These are phyloP conservation scores for Drosophila leonis DNA, from an alignment of 2,888 invertebrate species.

Conservation along the genomic window DNA sequence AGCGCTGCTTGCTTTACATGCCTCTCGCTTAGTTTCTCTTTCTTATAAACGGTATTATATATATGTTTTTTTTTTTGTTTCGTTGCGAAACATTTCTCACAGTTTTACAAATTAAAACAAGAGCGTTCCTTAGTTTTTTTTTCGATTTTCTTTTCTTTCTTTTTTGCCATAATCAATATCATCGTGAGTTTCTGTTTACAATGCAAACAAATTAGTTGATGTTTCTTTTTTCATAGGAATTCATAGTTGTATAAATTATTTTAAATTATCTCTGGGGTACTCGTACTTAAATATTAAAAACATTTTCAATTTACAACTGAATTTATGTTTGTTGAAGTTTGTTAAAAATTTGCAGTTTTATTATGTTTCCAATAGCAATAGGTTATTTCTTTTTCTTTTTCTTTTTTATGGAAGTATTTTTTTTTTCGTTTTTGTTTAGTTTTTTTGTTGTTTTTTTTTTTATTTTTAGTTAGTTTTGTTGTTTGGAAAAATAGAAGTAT, in stretches of 20 bases:
- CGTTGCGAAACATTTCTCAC: slow-evolving; percentile 81
- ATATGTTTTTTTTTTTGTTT: slow-evolving; percentile 67
- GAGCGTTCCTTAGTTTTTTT: slow-evolving; percentile 47
- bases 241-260: slow-evolving; percentile 60
- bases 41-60: slow-evolving; percentile 41
- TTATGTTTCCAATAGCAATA: slow-evolving; percentile 10
- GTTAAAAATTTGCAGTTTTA: slow-evolving; percentile 18
- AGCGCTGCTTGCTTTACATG: slow-evolving; percentile 53
- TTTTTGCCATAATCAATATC: slow-evolving; percentile 29
- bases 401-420: slow-evolving; percentile 54
- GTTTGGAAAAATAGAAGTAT: slow-evolving; percentile 74
- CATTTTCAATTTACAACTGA: slow-evolving; percentile 28
- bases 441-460: slow-evolving; percentile 39
- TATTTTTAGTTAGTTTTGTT: slow-evolving; percentile 53
- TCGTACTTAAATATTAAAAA: slow-evolving; percentile 36
- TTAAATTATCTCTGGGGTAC: slow-evolving; percentile 57
- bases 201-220: slow-evolving; percentile 52
- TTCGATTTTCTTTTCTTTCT: neutral
- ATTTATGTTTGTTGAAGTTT: slow-evolving; percentile 11
- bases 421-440: slow-evolving; percentile 5
- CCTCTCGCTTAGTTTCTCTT: slow-evolving; percentile 42
- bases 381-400: slow-evolving; percentile 8
- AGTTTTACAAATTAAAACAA: slow-evolving; percentile 66
- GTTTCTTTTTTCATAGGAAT: slow-evolving; percentile 61
- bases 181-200: slow-evolving; percentile 30